Evolutionary conservation across 2,113 vertebrate genomes (phyloP).

Genomic region (Python bivittatus): DNA sequence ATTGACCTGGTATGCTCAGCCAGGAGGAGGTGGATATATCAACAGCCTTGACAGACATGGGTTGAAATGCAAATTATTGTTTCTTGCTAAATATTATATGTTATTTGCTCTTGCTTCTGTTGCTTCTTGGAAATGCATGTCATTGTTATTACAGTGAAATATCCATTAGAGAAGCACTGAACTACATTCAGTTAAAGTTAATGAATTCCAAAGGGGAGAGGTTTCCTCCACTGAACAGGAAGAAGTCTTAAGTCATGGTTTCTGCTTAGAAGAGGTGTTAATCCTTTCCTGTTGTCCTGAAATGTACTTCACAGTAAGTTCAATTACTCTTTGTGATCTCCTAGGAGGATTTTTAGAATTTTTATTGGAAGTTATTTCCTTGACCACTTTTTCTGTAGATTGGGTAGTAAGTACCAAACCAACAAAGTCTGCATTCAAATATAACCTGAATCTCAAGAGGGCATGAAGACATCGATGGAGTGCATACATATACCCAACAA

Average conservation of each 20-base stretch:
- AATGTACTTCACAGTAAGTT: background rate
- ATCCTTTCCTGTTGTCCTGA: background rate
- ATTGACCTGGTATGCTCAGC: background rate
- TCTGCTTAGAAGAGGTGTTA: background rate
- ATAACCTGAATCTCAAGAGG: background rate
- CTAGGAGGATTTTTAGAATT: background rate
- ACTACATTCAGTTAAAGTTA: background rate
- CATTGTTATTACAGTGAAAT: background rate
- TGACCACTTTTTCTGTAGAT: background rate
- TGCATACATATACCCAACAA: background rate
- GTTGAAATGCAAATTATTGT: background rate
- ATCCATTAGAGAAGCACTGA: background rate
- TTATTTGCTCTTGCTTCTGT: no score
- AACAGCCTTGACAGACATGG: background rate
- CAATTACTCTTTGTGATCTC: background rate
- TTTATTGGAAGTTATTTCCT: background rate
- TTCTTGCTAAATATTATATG: background rate
- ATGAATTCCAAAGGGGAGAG: background rate
- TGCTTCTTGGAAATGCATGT: background rate
- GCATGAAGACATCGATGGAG: background rate
- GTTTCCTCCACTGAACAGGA: background rate
- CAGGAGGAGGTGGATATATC: background rate
- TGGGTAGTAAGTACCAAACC: background rate
- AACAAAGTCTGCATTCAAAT: background rate
- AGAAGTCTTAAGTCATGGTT: background rate